Base-by-base conservation (phyloP, 1,140 invertebrate genomes). In the Rhopalosiphum padi region DNA sequence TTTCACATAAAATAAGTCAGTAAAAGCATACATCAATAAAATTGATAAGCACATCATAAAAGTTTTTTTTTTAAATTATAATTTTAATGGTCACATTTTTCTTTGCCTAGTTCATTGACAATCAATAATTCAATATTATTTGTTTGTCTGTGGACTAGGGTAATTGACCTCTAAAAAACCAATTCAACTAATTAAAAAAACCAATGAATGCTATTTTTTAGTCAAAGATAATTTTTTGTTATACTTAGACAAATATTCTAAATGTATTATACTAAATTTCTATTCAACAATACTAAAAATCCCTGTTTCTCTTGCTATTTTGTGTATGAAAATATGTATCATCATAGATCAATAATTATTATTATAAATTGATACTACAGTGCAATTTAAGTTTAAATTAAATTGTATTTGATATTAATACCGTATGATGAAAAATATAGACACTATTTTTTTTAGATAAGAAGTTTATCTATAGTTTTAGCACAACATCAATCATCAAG, bases 401-500 rank as follows among this genome's bases (percentile, higher is more conserved):
- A 55, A 43, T 55, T 89, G 22, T 37, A 51, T 43, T 90, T 43
- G 51, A 37, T 89, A 55, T 89, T 53, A 89, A 89, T 53, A 53
- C 15, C 35, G 18, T 53, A 53, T 53, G 21, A 37, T 88, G 21
- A 53, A 53, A 88, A 53, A 53, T 41, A 60, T 15, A 37, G 30
- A 90, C 21, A n/a, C 30, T n/a, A n/a, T 60, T 46, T 90, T 41
- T 15, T 21, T 43, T n/a, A 90, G 53, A 68, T 90, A 90, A 68
- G 55, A 90, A 60, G 55, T 51, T 55, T 89, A 89, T 90, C 89
- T 43, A 11, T 90, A 60, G 7, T 90, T 43, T 68, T 43, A 48
- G 35, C 88, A 55, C 35, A 60, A 60, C 60, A 90, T 82, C 46
- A 92, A 92, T 92, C 68, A 92, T 92, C 46, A 51, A n/a, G n/a